phyloP scores from a whole-genome alignment of 2,888 invertebrate genomes.

The Callyntrura sp. region DNA sequence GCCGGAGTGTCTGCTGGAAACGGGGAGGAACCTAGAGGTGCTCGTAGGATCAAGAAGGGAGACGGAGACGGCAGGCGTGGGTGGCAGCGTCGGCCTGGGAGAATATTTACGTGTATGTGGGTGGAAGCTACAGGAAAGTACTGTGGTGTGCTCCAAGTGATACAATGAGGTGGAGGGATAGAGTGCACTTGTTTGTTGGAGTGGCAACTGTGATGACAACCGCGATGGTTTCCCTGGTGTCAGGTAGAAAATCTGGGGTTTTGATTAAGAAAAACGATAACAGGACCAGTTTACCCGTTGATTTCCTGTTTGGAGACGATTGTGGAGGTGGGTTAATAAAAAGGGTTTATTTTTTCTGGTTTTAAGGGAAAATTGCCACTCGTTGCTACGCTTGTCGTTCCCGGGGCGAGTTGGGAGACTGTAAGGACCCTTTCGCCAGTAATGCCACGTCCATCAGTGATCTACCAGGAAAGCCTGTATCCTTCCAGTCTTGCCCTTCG shows the following conservation, averaged over 20 bases:
- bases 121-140: too few species aligned
- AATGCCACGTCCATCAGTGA: slow-evolving; percentile 91
- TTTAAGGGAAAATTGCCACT: slow-evolving; percentile 87
- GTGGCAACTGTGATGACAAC: not conserved
- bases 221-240: not conserved
- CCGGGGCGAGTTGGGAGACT: slow-evolving; percentile 94
- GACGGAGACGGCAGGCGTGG: too few species aligned
- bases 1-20: too few species aligned
- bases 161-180: not conserved
- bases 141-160: too few species aligned
- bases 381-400: slow-evolving; percentile 95
- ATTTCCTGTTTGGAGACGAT: too few species aligned
- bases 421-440: slow-evolving; percentile 93
- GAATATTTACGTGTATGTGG: too few species aligned
- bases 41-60: too few species aligned
- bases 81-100: too few species aligned
- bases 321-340: too few species aligned
- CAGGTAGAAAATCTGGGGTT: not conserved
- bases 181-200: not conserved
- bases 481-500: slow-evolving; percentile 93
- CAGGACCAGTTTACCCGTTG: too few species aligned
- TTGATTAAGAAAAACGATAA: too few species aligned
- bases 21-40: too few species aligned
- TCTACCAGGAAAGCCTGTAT: slow-evolving; percentile 89
- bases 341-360: not conserved